Evolutionary conservation across 2,888 invertebrate species (phyloP).

Genomic region (Limnephilus auricula): DNA sequence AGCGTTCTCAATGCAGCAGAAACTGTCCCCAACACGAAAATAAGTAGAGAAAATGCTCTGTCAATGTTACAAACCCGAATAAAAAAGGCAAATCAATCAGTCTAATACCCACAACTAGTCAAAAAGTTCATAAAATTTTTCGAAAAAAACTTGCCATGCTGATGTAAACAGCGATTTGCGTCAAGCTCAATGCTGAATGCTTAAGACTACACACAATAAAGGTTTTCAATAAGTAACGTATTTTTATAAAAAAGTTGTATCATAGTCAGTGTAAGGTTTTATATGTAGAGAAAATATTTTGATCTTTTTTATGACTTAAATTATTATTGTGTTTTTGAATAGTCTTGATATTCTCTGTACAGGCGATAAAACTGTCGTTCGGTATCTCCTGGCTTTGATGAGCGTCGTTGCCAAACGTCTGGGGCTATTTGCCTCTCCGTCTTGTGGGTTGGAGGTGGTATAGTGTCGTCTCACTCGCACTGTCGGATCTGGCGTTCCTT

Average conservation of each 20-base stretch:
- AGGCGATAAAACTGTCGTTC: conserved; percentile 55
- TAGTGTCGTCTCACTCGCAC: conserved; percentile 16
- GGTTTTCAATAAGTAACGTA: not conserved
- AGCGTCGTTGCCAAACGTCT: conserved; percentile 52
- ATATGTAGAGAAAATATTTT: not conserved
- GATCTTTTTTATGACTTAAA: not conserved
- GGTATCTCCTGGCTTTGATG: conserved; percentile 41
- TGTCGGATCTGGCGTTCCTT: conserved; percentile 43
- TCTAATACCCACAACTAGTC: not conserved
- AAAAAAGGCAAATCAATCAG: not conserved
- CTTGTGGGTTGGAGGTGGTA: not conserved
- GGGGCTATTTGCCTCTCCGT: conserved; percentile 5
- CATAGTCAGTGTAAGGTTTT: not conserved
- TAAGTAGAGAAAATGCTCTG: not conserved
- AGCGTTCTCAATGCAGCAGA: conserved; percentile 14
- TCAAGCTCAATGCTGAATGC: conserved; percentile 24
- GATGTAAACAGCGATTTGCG: not conserved
- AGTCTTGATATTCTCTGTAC: not conserved
- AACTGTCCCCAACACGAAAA: not conserved
- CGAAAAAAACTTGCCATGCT: not conserved
- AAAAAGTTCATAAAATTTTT: not conserved
- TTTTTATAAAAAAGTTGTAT: not conserved
- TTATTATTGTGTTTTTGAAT: not conserved
- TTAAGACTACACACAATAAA: not conserved
- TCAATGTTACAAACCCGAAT: not conserved